These are phyloP conservation scores for Epistrophella euchroma DNA, from an alignment of 2,888 invertebrate genomes.

Conservation along the genomic window DNA sequence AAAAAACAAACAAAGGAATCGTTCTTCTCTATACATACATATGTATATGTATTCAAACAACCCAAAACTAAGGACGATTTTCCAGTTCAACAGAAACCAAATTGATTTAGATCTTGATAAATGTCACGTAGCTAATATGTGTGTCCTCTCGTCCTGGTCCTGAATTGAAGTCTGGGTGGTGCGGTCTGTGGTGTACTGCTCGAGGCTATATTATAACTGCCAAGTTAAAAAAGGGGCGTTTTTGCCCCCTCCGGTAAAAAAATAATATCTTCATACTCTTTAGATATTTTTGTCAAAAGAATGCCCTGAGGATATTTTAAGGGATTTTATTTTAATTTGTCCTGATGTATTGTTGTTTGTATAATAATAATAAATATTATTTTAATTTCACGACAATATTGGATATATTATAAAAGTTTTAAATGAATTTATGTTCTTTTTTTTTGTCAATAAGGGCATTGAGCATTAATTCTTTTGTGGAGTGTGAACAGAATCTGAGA, in stretches of 20 bases:
- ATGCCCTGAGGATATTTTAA: slow-evolving; percentile 1
- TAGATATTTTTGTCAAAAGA: slow-evolving; percentile 2
- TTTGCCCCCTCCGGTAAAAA: not conserved
- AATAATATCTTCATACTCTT: not conserved
- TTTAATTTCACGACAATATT: not conserved
- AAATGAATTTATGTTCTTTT: no score
- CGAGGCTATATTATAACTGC: not conserved
- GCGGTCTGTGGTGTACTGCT: not conserved
- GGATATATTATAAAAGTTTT: not conserved
- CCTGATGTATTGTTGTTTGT: not conserved
- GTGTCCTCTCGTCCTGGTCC: not conserved
- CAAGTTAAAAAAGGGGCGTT: not conserved
- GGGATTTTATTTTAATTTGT: not conserved
- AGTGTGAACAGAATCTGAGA: no score
- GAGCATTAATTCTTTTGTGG: no score
- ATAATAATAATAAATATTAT: slow-evolving; percentile 9
- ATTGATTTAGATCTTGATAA: slow-evolving; percentile 42
- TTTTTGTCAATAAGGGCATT: no score
- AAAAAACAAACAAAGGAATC: not conserved
- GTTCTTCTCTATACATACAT: not conserved
- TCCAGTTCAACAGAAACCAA: slow-evolving; percentile 46
- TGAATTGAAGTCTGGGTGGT: not conserved
- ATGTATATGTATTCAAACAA: no score
- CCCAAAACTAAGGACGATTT: slow-evolving; percentile 28
- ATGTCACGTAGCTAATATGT: slow-evolving; percentile 65